Base-by-base conservation (phyloP, 2,797 vertebrate species). In the Trachops cirrhosus region DNA sequence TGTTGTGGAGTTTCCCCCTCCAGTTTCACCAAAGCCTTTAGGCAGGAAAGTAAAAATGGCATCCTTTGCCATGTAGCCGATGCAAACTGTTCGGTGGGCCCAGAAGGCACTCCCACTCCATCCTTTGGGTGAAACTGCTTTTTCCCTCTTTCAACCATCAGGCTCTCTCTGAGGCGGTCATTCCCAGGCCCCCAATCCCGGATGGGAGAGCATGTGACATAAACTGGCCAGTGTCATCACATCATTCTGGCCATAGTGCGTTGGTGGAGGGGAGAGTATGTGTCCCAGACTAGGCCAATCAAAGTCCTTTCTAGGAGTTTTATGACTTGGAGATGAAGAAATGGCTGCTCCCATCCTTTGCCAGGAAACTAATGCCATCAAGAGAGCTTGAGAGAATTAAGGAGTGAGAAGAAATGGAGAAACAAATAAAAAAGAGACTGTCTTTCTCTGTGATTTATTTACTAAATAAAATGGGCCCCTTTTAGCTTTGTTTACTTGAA, bases 221-320 rank as follows among this genome's bases (percentile, higher is more conserved):
- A 84, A 92, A 21, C 9, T 68, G 71, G 75, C 44, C 67, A 50
- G 39, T 37, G 71, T 88, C 41, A 39, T 26, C 48, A 48, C 3
- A 62, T 77, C 46, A 89, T 14, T 54, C 79, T 94, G 77, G 21
- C 77, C 24, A 50, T 67, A 57, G 24, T 74, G 68, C 70, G 74
- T 73, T 85, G 57, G 50, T 22, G 85, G 67, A 90, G 2, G 73
- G n/a, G 39, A 88, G 34, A 83, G 34, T 70, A 39, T 67, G 24
- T 29, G 80, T 79, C 26, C 59, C 32, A 67, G 37, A 39, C 59
- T 62, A 44, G 37, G 52, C n/a, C 44, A 62, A 48, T 44, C 39
- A 62, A 89, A 95, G 75, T 87, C 29, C 52, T 94, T 90, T 32
- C 37, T 9, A 24, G 32, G 83, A 90, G 88, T 88, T 92, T 94